A percentile compares a stretch with the other conserved stretches of the same genome.
Conservation (phyloP, 2,113 vertebrate species). For the Notothenia rossii region DNA sequence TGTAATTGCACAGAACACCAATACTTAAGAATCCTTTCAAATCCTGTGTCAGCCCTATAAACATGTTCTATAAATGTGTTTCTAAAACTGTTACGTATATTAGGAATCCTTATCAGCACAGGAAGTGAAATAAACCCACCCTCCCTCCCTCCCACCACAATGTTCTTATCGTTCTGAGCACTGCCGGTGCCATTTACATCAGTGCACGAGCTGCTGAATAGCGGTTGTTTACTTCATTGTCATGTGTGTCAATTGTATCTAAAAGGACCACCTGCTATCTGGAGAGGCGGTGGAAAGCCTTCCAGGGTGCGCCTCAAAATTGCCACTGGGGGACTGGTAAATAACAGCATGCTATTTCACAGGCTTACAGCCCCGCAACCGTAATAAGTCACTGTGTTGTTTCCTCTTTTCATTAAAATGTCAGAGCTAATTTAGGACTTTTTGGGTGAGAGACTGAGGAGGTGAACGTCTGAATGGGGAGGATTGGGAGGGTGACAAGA, state of each 20-base stretch:
- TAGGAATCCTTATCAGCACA: conserved; percentile 9
- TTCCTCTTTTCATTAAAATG: conserved; percentile 75
- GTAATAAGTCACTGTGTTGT: conserved; percentile 55
- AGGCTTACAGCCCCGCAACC: conserved; percentile 19
- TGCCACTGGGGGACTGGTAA: conserved; percentile 71
- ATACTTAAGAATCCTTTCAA: background rate
- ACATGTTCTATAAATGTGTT: background rate
- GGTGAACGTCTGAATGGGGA: conserved; percentile 29
- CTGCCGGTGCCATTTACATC: conserved; percentile 47
- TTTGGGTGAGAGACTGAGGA: conserved; percentile 49
- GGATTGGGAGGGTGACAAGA: conserved; percentile 41
- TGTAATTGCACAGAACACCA: background rate
- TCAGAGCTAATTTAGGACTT: conserved; percentile 76
- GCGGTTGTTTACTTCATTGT: conserved; percentile 65
- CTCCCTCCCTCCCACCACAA: background rate
- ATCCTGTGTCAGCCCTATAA: background rate
- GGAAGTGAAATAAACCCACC: conserved; percentile 9
- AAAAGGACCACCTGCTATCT: conserved; percentile 72
- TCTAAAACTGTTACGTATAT: background rate
- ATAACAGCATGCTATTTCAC: conserved; percentile 72
- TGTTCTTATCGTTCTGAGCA: conserved; percentile 31
- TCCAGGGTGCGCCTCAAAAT: conserved; percentile 59
- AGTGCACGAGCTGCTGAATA: conserved; percentile 38
- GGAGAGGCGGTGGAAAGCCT: conserved; percentile 42
- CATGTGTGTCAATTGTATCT: conserved; percentile 70